phyloP scores from a whole-genome alignment of 1,140 invertebrate genomes.

The Mactra quadrangularis region DNA sequence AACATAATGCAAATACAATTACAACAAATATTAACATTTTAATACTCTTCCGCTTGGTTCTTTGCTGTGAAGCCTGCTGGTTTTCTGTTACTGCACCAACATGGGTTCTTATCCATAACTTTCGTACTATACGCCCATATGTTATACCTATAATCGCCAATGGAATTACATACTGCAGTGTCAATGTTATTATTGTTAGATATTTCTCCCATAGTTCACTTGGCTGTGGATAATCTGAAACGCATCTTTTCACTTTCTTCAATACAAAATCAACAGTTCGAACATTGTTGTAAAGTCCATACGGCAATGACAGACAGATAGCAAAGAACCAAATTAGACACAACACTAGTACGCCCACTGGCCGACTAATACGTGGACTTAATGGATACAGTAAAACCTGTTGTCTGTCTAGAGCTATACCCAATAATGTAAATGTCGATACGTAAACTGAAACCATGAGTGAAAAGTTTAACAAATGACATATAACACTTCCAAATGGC shows the following conservation, averaged over 20 bases:
- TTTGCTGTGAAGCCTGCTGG: conserved; percentile 66
- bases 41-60: conserved; percentile 78
- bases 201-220: conserved; percentile 74
- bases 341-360: conserved; percentile 80
- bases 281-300: conserved; percentile 82
- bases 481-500: conserved; percentile 83
- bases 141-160: conserved; percentile 82
- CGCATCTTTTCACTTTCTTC: conserved; percentile 76
- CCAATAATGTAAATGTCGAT: conserved; percentile 85
- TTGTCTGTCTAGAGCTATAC: conserved; percentile 85
- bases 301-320: conserved; percentile 83
- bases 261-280: conserved; percentile 65
- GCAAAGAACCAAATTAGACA: conserved; percentile 84
- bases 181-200: conserved; percentile 82
- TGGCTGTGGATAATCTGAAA: conserved; percentile 76
- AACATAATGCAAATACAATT: conserved; percentile 82
- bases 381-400: conserved; percentile 84
- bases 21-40: conserved; percentile 82
- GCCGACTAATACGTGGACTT: conserved; percentile 80
- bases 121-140: conserved; percentile 75
- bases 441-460: conserved; percentile 85
- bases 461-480: conserved; percentile 84
- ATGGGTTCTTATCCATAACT: conserved; percentile 68
- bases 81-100: conserved; percentile 64
- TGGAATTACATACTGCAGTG: conserved; percentile 85